Conservation (phyloP, 1,140 invertebrate species). For the Eumeta japonica region DNA sequence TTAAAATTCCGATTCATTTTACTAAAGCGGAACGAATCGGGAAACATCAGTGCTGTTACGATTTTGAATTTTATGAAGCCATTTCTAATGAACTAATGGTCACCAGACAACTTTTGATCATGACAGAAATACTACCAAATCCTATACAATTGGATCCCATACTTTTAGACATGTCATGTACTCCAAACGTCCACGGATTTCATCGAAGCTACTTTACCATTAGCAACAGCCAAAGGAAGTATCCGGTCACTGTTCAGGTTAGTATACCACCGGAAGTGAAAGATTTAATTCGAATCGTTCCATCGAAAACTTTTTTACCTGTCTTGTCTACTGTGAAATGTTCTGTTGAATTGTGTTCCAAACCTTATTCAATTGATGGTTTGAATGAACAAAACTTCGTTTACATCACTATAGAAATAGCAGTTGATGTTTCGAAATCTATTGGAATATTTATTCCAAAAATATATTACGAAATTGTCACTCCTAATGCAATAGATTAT, state of each 20-base stretch:
- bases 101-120: constrained; percentile 28
- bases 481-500: constrained; percentile 29
- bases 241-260: constrained; percentile 25
- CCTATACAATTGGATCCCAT: constrained; percentile 28
- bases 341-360: constrained; percentile 23
- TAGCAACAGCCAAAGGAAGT: constrained; percentile 26
- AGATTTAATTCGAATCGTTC: constrained; percentile 28
- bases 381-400: constrained; percentile 14
- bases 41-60: constrained; percentile 31
- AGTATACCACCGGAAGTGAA: constrained; percentile 31
- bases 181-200: constrained; percentile 22
- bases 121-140: constrained; percentile 30
- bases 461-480: constrained; percentile 41
- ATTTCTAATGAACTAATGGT: constrained; percentile 17
- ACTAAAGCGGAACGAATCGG: constrained; percentile 30
- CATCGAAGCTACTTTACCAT: constrained; percentile 28
- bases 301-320: constrained; percentile 21
- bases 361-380: constrained; percentile 6
- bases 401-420: constrained; percentile 42
- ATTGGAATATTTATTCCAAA: constrained; percentile 24
- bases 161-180: constrained; percentile 34
- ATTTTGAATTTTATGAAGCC: constrained; percentile 27
- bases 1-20: constrained; percentile 22
- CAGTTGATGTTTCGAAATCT: constrained; percentile 20
- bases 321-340: constrained; percentile 16